Percentiles rank a stretch among this genome's conserved stretches.
phyloP scores from a whole-genome alignment of 2,888 invertebrate genomes.

The Margaritifera margaritifera region DNA sequence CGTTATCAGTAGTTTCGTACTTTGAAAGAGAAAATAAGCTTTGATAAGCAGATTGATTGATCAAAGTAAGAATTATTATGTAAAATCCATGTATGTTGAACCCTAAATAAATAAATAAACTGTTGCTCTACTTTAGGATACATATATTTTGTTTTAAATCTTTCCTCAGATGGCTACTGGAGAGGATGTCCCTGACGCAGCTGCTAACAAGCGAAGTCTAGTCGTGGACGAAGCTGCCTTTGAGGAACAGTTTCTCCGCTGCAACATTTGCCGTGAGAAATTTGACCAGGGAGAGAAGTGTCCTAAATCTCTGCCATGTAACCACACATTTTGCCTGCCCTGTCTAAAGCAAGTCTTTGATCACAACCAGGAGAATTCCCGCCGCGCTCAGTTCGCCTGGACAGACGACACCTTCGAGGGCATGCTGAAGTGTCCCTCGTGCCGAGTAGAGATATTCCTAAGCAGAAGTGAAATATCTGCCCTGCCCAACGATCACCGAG shows the following conservation, averaged over 20 bases:
- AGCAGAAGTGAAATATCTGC: conserved; percentile 56
- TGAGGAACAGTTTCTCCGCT: conserved; percentile 65
- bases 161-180: conserved; percentile 21
- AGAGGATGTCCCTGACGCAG: conserved; percentile 26
- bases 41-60: no score
- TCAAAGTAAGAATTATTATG: no score
- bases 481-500: conserved; percentile 64
- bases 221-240: conserved; percentile 64
- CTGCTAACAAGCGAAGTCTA: conserved; percentile 47
- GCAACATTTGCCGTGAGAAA: conserved; percentile 61
- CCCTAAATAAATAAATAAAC: no score
- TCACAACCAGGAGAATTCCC: conserved; percentile 54
- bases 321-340: conserved; percentile 65
- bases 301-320: conserved; percentile 65
- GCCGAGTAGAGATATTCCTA: conserved; percentile 63
- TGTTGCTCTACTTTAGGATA: no score
- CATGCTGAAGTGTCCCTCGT: conserved; percentile 64
- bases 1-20: no score
- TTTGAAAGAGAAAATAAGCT: no score
- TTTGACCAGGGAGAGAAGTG: conserved; percentile 52
- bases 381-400: conserved; percentile 42
- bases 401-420: conserved; percentile 57
- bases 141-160: neutral
- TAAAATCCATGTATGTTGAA: no score
- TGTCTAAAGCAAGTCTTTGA: conserved; percentile 63